Base-by-base conservation (phyloP, 2,888 invertebrate species). In the Morpho achilles region DNA sequence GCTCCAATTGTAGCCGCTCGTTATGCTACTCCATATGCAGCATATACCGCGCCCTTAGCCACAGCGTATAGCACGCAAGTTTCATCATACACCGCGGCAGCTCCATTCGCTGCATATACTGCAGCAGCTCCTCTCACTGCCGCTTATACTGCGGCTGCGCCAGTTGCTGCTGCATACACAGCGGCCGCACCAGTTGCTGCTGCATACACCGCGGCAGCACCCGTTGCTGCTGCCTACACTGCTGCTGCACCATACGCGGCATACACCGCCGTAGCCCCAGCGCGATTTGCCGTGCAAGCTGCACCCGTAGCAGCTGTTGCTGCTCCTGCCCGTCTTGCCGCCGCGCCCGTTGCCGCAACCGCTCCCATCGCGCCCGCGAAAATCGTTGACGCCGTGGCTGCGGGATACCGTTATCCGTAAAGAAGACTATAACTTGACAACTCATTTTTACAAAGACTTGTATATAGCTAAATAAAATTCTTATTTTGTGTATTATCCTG, bases 301-400 rank as follows among this genome's bases (percentile, higher is more conserved):
- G 65, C 87, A 22, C 57, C 67, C 1, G 60, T 64, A 3, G 69
- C 68, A 45, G 64, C 62, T 9, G 64, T 68, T n/a, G 63, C 69
- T 7, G 65, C 75, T 39, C 68, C 75, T 9, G 67, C 70, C 41
- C 65, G 70, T 23, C 64, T 69, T 3, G 65, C 69, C n/a, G 71
- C 72, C 1, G 74, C 74, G 2, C 77, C 74, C 39, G 75, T 73
- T 22, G 71, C 75, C 0, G 69, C 71, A 23, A 72, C 74, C 3
- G 71, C 69, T 91, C 68, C 69, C 39, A 61, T 95, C 91, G 73
- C 95, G 88, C 70, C 95, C 88, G 87, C 94, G 87, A 77, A 95
- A 71, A 41, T 94, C 82, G 79, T 95, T 86, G 70, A 94, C 85
- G 80, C 72, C 51, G 76, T 77, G 44, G 80, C 69, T n/a, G 67